Evolutionary conservation across 2,797 vertebrate species (phyloP), one percentile per base, ranked within the genome.

Genomic region (Paedocypris micromegethes): DNA sequence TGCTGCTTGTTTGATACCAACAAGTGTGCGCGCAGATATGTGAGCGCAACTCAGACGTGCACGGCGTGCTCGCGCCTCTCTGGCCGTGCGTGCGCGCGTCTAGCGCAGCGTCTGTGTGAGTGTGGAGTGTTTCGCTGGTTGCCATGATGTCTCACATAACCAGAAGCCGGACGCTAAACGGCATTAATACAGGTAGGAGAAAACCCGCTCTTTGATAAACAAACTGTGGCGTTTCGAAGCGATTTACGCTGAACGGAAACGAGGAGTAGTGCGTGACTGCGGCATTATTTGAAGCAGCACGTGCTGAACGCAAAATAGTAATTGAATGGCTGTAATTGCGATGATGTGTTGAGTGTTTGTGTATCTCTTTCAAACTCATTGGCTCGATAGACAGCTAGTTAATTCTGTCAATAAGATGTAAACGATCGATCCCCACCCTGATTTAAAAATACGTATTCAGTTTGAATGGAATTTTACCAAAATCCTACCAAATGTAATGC

Each of bases 41-140:
- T 23, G 23, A 23, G 59, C 57, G 47, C 76, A 80, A 85, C 84
- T 65, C 79, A 80, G 82, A 84, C 58, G 84, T 9, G 3, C 1
- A 67, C 65, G 3, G 56, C 56, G 64, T 48, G 52, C 51, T 49
- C 49, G 49, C 65, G 5, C 56, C 84, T 85, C 82, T 79, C 58
- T 55, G 38, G 44, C 40, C 9, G 48, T n/a, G 39, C 23, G 59
- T 50, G 3, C 57, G 64, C 64, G 64, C 64, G 40, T 40, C 2
- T 45, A 49, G n/a, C 64, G n/a, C 46, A 53, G 53, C 7, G 41
- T 59, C 57, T 59, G 66, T 58, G 48, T 23, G 23, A 23, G 1
- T 23, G 23, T 23, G 42, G 5, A 52, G 50, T 40, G 58, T 42
- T 5, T 4, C 58, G 58, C 5, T 5, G 67, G 50, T 42, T 69